A percentile compares a stretch with the other conserved stretches of the same genome.
Conservation (phyloP, 2,888 invertebrate species). For the Dasypolia templi region DNA sequence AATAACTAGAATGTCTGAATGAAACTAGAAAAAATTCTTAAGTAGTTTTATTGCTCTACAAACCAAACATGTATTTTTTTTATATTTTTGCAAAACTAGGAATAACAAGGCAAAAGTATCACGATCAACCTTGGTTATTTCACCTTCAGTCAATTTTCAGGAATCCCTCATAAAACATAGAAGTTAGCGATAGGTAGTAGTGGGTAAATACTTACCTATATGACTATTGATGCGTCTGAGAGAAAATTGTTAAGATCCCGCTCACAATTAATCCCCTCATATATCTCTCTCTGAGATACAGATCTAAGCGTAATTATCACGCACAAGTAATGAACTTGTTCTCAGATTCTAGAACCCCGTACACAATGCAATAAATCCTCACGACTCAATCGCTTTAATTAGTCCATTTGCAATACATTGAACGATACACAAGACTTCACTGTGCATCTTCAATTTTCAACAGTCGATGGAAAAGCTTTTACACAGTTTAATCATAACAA, state of each 20-base stretch:
- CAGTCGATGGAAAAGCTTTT: conserved; percentile 12
- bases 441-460: not conserved
- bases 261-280: conserved; percentile 15
- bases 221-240: not conserved
- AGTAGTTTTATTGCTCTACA: no score
- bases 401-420: conserved; percentile 15
- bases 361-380: not conserved
- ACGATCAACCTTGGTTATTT: not conserved
- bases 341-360: conserved; percentile 22
- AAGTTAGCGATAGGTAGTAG: not conserved
- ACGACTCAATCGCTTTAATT: not conserved
- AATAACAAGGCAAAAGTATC: not conserved
- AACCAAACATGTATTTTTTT: not conserved
- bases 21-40: not conserved
- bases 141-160: not conserved
- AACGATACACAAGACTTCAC: not conserved
- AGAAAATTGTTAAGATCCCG: not conserved
- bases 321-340: conserved; percentile 57
- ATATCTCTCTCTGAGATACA: conserved; percentile 27
- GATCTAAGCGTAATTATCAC: conserved; percentile 56
- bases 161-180: not conserved
- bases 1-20: not conserved
- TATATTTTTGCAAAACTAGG: not conserved
- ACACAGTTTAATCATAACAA: not conserved
- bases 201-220: not conserved